Evolutionary conservation across 1,140 invertebrate genomes (phyloP).

Genomic region (Globodera rostochiensis): DNA sequence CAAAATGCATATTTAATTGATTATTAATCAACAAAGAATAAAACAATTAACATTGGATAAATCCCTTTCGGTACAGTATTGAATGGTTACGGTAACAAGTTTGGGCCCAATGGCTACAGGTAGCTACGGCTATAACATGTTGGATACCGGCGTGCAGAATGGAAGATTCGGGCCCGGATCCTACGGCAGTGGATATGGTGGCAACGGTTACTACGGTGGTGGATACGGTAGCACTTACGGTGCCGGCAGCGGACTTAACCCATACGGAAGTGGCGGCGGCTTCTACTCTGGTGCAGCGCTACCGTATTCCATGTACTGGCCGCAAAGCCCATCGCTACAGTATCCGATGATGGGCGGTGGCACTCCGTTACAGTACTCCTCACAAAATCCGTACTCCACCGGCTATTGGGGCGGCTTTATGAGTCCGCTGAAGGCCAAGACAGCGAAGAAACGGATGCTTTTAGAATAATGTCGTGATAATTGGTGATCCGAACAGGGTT

Average conservation of each 20-base stretch:
- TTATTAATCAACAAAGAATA: too few relatives aligned
- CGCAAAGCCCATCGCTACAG: not conserved
- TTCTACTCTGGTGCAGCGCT: not conserved
- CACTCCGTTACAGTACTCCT: not conserved
- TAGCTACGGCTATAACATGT: not conserved
- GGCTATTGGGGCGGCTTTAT: constrained; percentile 3
- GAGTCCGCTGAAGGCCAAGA: not conserved
- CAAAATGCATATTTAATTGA: too few relatives aligned
- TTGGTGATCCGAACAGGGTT: too few relatives aligned
- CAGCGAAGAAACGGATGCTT: not conserved
- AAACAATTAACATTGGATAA: not conserved
- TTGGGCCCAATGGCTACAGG: not conserved
- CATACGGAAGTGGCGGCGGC: not conserved
- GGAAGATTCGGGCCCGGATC: not conserved
- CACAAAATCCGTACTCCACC: not conserved
- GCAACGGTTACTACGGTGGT: not conserved
- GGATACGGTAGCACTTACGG: not conserved
- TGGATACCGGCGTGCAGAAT: not conserved
- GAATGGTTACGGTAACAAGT: not conserved
- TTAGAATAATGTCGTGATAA: not conserved
- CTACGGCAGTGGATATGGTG: not conserved
- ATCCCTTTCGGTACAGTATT: not conserved
- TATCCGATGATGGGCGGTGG: constrained; percentile 6
- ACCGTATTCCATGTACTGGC: not conserved
- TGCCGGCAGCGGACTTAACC: not conserved